phyloP scores from a whole-genome alignment of 2,797 vertebrate genomes.

The Sylvia borin region DNA sequence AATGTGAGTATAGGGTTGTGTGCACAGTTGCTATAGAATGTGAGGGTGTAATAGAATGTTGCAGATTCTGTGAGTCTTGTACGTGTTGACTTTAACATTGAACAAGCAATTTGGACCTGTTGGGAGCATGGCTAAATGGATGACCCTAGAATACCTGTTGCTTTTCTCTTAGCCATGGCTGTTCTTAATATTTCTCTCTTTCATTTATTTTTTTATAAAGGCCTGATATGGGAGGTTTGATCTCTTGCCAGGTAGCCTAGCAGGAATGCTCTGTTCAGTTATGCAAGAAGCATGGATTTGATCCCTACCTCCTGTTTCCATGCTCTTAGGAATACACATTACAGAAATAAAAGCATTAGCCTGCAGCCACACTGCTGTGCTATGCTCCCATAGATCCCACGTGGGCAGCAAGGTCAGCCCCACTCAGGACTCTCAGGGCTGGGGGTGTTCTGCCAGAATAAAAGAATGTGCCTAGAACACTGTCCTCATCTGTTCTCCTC shows the following conservation, averaged over 20 bases:
- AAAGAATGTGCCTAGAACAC: neutral
- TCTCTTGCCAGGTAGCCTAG: conserved; percentile 10
- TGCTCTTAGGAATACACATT: neutral
- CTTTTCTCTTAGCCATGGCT: neutral
- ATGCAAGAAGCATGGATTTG: conserved; percentile 15
- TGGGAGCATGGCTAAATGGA: neutral
- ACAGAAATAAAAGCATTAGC: conserved; percentile 42
- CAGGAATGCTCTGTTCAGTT: neutral
- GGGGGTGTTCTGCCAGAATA: neutral
- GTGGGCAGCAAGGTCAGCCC: neutral
- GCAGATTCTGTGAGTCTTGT: neutral
- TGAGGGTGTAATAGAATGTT: neutral
- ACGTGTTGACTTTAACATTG: neutral
- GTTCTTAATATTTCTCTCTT: neutral
- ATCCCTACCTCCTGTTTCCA: neutral
- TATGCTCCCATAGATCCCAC: neutral
- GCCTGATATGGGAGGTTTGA: neutral
- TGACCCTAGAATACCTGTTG: neutral
- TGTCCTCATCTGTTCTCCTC: neutral
- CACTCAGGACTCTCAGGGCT: neutral
- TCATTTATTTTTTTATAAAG: neutral
- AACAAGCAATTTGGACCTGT: neutral
- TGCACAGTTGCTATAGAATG: too few relatives aligned
- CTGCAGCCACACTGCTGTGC: conserved; percentile 15
- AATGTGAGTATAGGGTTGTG: neutral